phyloP scores from a whole-genome alignment of 92 coral and sea anemone genomes.

The Desmophyllum pertusum region DNA sequence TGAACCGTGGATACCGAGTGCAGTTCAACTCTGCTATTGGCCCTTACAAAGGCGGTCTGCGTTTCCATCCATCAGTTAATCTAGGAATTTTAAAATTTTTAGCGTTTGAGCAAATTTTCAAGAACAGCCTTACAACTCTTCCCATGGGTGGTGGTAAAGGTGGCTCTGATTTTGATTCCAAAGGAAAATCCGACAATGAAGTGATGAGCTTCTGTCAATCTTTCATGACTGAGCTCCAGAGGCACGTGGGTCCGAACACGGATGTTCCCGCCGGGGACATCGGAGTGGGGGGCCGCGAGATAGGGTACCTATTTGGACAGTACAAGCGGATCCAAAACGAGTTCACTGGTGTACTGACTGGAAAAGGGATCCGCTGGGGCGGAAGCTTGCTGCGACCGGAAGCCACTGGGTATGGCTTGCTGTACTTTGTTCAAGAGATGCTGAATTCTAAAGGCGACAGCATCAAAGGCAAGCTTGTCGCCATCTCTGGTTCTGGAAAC shows the following conservation, averaged over 20 bases:
- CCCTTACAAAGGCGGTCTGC: slow-evolving; percentile 92
- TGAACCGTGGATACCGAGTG: slow-evolving; percentile 82
- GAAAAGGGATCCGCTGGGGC: slow-evolving; percentile 81
- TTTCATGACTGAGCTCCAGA: slow-evolving; percentile 86
- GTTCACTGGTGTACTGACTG: slow-evolving; percentile 89
- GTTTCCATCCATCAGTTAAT: slow-evolving; percentile 86
- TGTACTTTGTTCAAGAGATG: slow-evolving; percentile 85
- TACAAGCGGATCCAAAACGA: slow-evolving; percentile 89
- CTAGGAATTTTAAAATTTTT: slow-evolving; percentile 80
- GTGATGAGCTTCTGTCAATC: slow-evolving; percentile 94
- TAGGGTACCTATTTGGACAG: slow-evolving; percentile 88
- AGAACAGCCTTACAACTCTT: slow-evolving; percentile 87
- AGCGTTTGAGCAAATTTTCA: slow-evolving; percentile 86
- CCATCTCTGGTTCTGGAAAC: slow-evolving; percentile 89
- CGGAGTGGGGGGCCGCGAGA: slow-evolving; percentile 90
- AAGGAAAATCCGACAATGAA: slow-evolving; percentile 84
- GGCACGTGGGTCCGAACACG: slow-evolving; percentile 84
- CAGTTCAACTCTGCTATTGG: slow-evolving; percentile 87
- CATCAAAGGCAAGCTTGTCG: slow-evolving; percentile 72
- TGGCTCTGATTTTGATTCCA: slow-evolving; percentile 90
- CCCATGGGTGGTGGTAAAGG: slow-evolving; percentile 95
- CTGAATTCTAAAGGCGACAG: slow-evolving; percentile 64
- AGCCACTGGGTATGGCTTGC: slow-evolving; percentile 89
- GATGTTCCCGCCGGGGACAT: slow-evolving; percentile 95
- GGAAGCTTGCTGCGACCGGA: slow-evolving; percentile 86